phyloP scores from a whole-genome alignment of 1,140 invertebrate genomes.

The Drosophila kohkoa region DNA sequence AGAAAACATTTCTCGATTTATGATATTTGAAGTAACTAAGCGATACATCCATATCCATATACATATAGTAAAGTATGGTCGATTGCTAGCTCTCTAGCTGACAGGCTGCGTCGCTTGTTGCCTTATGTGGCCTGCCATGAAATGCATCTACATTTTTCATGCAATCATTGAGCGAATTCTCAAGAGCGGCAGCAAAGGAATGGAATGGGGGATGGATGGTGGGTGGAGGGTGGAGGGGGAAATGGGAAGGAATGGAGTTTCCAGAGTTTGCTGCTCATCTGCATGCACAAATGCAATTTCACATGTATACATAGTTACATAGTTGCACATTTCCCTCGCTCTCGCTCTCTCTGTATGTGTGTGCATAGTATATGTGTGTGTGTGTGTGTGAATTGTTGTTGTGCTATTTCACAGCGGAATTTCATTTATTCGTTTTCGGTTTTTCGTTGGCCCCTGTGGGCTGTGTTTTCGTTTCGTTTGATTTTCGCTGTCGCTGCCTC shows the following conservation, averaged over 20 bases:
- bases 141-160: conserved; percentile 56
- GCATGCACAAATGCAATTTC: conserved; percentile 71
- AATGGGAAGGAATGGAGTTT: too few species aligned
- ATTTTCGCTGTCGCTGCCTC: conserved; percentile 45
- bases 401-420: conserved; percentile 51
- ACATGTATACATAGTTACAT: conserved; percentile 53
- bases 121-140: conserved; percentile 35
- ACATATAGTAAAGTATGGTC: not conserved
- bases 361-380: conserved; percentile 22
- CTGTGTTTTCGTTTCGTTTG: conserved; percentile 52
- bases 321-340: conserved; percentile 15
- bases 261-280: conserved; percentile 45
- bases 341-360: conserved; percentile 6
- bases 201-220: too few species aligned
- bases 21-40: not conserved
- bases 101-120: conserved; percentile 8
- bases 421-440: conserved; percentile 64
- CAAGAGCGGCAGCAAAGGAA: not conserved
- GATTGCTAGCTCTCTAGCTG: conserved; percentile 8
- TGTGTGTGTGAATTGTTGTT: conserved; percentile 12
- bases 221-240: not conserved
- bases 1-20: not conserved
- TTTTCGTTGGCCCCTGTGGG: conserved; percentile 48
- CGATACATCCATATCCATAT: not conserved
- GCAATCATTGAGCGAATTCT: conserved; percentile 47